Base-by-base conservation (phyloP, 2,113 vertebrate genomes). In the Cyprinodon brontotheroides region DNA sequence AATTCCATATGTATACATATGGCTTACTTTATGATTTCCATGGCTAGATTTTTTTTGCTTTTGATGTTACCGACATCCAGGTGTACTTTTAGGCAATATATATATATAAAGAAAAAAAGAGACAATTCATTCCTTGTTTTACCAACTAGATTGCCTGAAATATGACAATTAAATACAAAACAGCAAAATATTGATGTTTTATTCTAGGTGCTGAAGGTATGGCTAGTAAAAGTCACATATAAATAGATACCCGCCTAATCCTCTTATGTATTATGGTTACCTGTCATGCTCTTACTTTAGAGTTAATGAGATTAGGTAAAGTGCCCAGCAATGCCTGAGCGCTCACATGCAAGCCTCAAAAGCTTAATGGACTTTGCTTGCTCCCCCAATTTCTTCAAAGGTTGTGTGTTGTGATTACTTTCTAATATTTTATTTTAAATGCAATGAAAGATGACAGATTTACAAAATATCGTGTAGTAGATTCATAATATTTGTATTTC, bases 231-330 rank as follows among this genome's bases (percentile, higher is more conserved):
- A 50, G 53, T 38, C 4, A 37, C 65, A 63, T 64, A 70, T 68
- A 76, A 71, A 73, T 69, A 74, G 69, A 82, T 75, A 84, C 81
- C 57, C 61, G 76, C 70, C 88, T 76, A 86, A 89, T 78, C 82
- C 79, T 86, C 29, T 72, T 61, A 85, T 86, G 68, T 57, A n/a
- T 57, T 57, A 57, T 20, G 72, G 60, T 63, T 78, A 60, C 61
- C 50, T 83, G 83, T 74, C 75, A 73, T 82, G 77, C 69, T 60
- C 72, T 81, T 73, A 77, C 67, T 72, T 81, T 62, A 72, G 29
- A 48, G 68, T 71, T 81, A 85, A 89, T 89, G 47, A 76, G 83
- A 87, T 90, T 89, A 83, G 62, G 6, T 77, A 68, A 36, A 77
- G 76, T 74, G 83, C 72, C 81, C 82, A 78, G 68, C 50, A 74